These are phyloP conservation scores for Tricholaema leucomelas DNA, from an alignment of 2,113 vertebrate genomes.

Conservation along the genomic window DNA sequence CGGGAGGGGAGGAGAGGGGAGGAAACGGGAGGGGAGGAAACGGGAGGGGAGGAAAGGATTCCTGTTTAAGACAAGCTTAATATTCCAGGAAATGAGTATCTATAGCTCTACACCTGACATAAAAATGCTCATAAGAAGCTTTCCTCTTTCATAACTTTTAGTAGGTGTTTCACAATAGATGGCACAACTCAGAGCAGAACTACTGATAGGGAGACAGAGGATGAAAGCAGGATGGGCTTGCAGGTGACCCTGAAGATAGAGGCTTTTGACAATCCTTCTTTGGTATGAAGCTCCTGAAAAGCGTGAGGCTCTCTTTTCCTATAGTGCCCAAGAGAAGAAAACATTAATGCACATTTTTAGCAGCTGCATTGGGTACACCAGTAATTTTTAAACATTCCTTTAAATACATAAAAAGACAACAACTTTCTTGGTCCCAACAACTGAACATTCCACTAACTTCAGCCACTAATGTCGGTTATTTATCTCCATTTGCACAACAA, in stretches of 20 bases:
- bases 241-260: neutral
- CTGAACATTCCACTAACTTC: neutral
- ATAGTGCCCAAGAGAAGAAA: neutral
- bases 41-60: no score
- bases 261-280: neutral
- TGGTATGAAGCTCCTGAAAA: neutral
- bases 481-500: slow-evolving; percentile 52
- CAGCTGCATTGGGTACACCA: neutral
- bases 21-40: no score
- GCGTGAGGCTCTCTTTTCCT: neutral
- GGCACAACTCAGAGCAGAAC: neutral
- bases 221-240: neutral
- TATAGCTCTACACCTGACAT: neutral
- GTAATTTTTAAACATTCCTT: neutral
- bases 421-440: neutral
- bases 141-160: neutral
- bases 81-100: neutral
- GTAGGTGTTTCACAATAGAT: neutral
- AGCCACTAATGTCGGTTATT: slow-evolving; percentile 15
- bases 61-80: neutral
- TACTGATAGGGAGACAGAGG: neutral
- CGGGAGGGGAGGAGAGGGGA: no score
- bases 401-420: neutral
- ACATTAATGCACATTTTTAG: neutral
- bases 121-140: neutral